phyloP scores from a whole-genome alignment of 2,888 invertebrate genomes.

The Cephalotes varians region DNA sequence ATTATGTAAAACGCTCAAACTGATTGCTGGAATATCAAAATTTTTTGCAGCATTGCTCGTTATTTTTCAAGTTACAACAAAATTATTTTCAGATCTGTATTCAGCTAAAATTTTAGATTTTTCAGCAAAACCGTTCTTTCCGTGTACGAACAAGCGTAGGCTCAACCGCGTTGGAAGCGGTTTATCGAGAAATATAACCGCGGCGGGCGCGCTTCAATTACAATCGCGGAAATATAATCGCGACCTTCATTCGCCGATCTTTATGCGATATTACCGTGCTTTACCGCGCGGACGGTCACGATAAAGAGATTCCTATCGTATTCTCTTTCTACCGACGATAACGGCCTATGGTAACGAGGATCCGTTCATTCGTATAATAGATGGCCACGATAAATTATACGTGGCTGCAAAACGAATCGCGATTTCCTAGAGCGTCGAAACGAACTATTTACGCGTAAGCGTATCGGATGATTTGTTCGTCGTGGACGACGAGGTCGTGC shows the following conservation, averaged over 20 bases:
- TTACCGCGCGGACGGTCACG: conserved; percentile 10
- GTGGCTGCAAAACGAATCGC: conserved; percentile 36
- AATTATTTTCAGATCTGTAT: too few species aligned
- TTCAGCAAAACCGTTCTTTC: too few species aligned
- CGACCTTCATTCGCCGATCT: conserved; percentile 31
- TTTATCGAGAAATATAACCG: conserved; percentile 41
- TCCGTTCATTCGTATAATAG: conserved; percentile 32
- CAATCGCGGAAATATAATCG: conserved; percentile 39
- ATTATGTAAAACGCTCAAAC: too few species aligned
- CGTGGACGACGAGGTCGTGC: conserved; percentile 2
- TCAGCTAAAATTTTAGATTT: too few species aligned
- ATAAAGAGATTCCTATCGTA: conserved; percentile 42
- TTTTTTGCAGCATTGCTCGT: too few species aligned
- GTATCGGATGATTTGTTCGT: conserved; percentile 8
- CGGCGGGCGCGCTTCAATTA: conserved; percentile 33
- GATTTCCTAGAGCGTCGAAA: conserved; percentile 41
- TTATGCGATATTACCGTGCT: conserved; percentile 20
- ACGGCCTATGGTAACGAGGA: conserved; percentile 39
- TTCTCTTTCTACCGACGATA: neutral
- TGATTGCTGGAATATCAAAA: too few species aligned
- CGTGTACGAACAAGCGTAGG: conserved; percentile 28
- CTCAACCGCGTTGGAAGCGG: conserved; percentile 17
- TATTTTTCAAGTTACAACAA: too few species aligned
- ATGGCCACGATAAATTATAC: conserved; percentile 36
- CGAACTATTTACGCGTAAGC: conserved; percentile 8